Percentiles rank a stretch among this genome's conserved stretches.
phyloP scores from a whole-genome alignment of 2,797 vertebrate genomes.

The Masticophis lateralis region DNA sequence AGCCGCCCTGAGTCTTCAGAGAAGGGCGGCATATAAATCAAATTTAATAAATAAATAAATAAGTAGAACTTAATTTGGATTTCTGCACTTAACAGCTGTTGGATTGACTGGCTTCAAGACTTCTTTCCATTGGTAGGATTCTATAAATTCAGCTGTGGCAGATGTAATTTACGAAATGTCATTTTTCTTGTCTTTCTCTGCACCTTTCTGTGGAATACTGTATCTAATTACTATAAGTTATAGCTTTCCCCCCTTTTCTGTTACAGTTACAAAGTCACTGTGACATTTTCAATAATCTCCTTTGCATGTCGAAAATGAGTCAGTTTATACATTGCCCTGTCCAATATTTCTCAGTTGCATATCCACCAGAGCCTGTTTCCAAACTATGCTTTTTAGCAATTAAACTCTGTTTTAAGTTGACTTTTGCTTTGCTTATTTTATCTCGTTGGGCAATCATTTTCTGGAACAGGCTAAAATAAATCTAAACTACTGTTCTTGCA shows the following conservation, averaged over 20 bases:
- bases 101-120: neutral
- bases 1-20: too few relatives aligned
- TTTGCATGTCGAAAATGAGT: slow-evolving; percentile 10
- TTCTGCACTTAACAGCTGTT: neutral
- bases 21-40: too few relatives aligned
- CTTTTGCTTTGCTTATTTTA: slow-evolving; percentile 65
- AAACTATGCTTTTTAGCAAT: slow-evolving; percentile 51
- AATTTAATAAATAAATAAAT: too few relatives aligned
- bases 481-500: slow-evolving; percentile 55
- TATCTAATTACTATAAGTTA: neutral
- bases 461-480: slow-evolving; percentile 55
- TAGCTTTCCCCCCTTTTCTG: neutral
- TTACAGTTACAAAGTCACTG: slow-evolving; percentile 12
- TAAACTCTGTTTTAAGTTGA: slow-evolving; percentile 56
- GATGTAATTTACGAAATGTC: neutral
- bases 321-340: slow-evolving; percentile 18
- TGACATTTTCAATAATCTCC: slow-evolving; percentile 30
- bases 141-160: neutral
- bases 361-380: slow-evolving; percentile 42
- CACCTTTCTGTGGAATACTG: neutral
- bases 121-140: neutral
- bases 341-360: slow-evolving; percentile 51
- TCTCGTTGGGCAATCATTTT: slow-evolving; percentile 56
- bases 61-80: neutral
- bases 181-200: neutral